Evolutionary conservation across 1,140 invertebrate genomes (phyloP), one percentile per base, ranked within the genome.

Genomic region (Conus betulinus): DNA sequence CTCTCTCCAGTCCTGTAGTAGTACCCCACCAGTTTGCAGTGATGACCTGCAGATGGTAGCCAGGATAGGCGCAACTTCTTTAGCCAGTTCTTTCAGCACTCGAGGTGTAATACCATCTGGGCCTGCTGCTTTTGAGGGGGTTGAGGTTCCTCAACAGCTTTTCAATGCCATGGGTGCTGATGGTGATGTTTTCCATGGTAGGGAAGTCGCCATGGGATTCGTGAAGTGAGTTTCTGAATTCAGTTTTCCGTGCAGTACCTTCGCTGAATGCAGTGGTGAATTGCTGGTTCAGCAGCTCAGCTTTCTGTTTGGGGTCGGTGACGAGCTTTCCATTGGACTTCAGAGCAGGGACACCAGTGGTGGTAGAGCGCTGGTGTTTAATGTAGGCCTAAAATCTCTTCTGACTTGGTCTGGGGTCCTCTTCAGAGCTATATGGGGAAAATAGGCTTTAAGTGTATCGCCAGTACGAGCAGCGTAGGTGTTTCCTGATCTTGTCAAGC

Each of bases 311-410:
- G 53, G 88, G 60, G 85, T 87, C 79, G 25, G 53, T 87, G 52
- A 87, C 25, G 23, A 87, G 27, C 20, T 74, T 25, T 3, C 88
- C 88, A 84, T 89, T 67, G 27, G 55, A 23, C 71, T 87, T 87
- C 10, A 87, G 81, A 27, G 85, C 17, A 20, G 85, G 55, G 20
- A 89, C 74, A 11, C 85, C 88, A 87, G 27, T 57, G 39, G 57
- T 81, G 52, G 81, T 81, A 20, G 53, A 67, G 81, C 83, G 83
- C 10, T 63, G 53, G 25, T 87, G 76, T 74, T 88, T 86, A 6
- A 82, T 39, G 52, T 86, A 88, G 7, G 89, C 52, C 74, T 83
- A 86, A n/a, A 88, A 90, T 27, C 84, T 17, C 60, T 88, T 90
- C 27, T 51, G 0, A 15, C 84, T 87, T 20, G 71, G 71, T n/a